phyloP scores from a whole-genome alignment of 2,113 vertebrate species.

The Hippolais icterina region DNA sequence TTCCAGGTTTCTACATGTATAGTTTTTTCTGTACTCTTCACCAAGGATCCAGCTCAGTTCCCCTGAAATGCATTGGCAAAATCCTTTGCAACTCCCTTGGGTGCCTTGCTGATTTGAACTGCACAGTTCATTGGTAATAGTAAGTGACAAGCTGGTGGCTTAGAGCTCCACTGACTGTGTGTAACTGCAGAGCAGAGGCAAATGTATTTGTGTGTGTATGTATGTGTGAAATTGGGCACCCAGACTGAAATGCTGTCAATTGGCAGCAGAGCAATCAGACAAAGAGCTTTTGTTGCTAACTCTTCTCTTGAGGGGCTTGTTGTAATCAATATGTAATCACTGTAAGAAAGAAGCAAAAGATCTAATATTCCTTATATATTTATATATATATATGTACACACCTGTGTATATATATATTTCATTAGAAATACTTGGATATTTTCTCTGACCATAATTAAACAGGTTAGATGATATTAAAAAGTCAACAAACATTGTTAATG shows the following conservation, averaged over 20 bases:
- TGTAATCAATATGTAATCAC: background rate
- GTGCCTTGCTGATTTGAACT: background rate
- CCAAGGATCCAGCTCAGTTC: background rate
- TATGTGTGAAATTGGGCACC: background rate
- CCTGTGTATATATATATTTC: background rate
- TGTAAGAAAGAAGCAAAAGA: background rate
- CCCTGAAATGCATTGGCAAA: background rate
- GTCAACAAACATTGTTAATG: background rate
- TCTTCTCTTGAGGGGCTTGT: background rate
- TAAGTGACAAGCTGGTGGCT: background rate
- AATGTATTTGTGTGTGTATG: background rate
- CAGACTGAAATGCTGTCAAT: background rate
- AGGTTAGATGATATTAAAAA: background rate
- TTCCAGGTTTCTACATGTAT: background rate
- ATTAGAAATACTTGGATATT: background rate
- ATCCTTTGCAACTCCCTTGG: background rate
- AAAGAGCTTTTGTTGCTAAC: background rate
- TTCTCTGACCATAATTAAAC: background rate
- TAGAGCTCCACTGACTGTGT: background rate
- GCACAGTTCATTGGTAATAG: background rate
- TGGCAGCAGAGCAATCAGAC: background rate
- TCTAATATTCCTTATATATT: background rate
- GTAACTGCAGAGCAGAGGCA: background rate
- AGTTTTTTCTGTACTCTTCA: background rate
- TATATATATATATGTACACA: no score